A percentile compares a stretch with the other conserved stretches of the same genome.
These are phyloP conservation scores for Ceramica pisi DNA, from an alignment of 2,888 invertebrate species.

Conservation along the genomic window DNA sequence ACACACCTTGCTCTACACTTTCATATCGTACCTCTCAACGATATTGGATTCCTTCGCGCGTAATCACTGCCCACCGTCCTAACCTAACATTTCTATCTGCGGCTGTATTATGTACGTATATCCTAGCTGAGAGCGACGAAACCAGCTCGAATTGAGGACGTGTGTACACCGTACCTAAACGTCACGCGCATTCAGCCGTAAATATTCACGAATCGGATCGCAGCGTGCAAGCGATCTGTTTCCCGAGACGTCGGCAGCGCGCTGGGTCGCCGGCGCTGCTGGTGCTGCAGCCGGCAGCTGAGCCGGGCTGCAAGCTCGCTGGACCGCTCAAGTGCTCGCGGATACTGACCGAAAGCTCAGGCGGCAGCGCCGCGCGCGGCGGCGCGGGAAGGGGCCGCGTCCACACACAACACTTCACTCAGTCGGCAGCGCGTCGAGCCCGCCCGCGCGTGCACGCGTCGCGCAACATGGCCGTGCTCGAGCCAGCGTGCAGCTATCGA, in stretches of 20 bases:
- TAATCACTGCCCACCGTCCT: slow-evolving; percentile 43
- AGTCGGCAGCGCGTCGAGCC: slow-evolving; percentile 79
- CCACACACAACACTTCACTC: slow-evolving; percentile 76
- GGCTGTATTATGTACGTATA: slow-evolving; percentile 37
- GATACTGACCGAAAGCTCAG: slow-evolving; percentile 81
- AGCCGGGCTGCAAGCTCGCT: background rate
- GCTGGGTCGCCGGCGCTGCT: slow-evolving; percentile 40
- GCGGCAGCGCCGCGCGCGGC: slow-evolving; percentile 69
- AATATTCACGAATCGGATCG: slow-evolving; percentile 62
- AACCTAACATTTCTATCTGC: slow-evolving; percentile 60
- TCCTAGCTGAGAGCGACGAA: slow-evolving; percentile 26
- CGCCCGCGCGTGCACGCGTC: slow-evolving; percentile 83
- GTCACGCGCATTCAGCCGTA: slow-evolving; percentile 64
- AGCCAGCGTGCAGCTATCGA: slow-evolving; percentile 85
- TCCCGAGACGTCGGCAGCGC: slow-evolving; percentile 39
- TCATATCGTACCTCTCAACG: slow-evolving; percentile 29
- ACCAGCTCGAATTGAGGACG: slow-evolving; percentile 54
- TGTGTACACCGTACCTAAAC: slow-evolving; percentile 57
- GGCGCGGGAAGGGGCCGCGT: slow-evolving; percentile 66
- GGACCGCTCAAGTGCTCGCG: slow-evolving; percentile 32
- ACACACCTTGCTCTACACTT: slow-evolving; percentile 57
- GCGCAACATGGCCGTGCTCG: slow-evolving; percentile 84
- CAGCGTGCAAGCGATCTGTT: slow-evolving; percentile 51
- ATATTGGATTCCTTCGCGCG: slow-evolving; percentile 61
- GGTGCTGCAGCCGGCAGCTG: slow-evolving; percentile 4